Percentiles rank a stretch among this genome's conserved stretches.
Conservation (phyloP, 2,797 vertebrate genomes). For the Threskiornis aethiopicus region DNA sequence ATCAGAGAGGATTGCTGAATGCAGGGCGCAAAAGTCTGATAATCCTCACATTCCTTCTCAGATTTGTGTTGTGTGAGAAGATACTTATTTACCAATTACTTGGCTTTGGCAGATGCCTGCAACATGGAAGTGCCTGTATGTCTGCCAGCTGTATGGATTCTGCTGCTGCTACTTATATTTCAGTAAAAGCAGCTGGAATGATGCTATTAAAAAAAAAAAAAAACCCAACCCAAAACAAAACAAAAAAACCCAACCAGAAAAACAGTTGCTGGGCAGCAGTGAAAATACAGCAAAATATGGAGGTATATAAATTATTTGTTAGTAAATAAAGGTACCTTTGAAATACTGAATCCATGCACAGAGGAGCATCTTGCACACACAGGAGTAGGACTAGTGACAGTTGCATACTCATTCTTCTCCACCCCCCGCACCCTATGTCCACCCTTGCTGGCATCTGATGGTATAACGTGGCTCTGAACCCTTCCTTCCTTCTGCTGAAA, state of each 20-base stretch:
- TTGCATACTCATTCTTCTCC: neutral
- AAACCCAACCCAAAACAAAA: too few species aligned
- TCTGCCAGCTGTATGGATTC: neutral
- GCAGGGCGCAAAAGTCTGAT: neutral
- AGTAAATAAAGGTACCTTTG: neutral
- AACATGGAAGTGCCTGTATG: neutral
- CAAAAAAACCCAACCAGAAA: neutral
- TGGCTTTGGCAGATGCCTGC: neutral
- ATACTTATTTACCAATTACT: neutral
- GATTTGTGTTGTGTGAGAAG: neutral
- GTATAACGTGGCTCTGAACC: neutral
- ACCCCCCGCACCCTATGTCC: neutral
- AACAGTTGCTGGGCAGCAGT: neutral
- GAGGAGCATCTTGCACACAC: neutral
- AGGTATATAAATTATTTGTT: neutral
- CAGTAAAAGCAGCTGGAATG: neutral
- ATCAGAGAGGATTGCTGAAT: neutral
- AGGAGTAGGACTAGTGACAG: neutral
- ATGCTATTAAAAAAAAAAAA: neutral
- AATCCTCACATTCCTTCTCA: accelerated
- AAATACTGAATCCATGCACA: neutral
- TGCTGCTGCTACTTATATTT: neutral
- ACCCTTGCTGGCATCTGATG: neutral
- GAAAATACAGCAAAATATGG: neutral
- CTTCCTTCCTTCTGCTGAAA: neutral